These are phyloP conservation scores for Phenacoccus solenopsis DNA, from an alignment of 1,140 invertebrate genomes.

Conservation along the genomic window DNA sequence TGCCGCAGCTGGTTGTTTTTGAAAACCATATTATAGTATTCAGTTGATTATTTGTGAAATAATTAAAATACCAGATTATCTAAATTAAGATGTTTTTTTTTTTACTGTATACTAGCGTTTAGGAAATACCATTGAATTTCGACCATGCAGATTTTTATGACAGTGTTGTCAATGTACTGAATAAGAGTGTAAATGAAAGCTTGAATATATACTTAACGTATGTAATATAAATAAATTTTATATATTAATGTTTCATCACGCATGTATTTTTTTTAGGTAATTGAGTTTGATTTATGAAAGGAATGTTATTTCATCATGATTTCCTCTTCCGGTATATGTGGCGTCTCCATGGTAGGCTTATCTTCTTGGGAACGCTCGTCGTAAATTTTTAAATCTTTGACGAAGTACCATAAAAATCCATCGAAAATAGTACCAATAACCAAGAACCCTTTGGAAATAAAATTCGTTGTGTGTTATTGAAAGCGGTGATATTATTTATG, in stretches of 20 bases:
- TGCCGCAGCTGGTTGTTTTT: no score
- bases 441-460: conserved; percentile 39
- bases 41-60: no score
- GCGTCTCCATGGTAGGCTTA: no score
- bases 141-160: not conserved
- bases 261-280: not conserved
- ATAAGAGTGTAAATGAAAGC: not conserved
- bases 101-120: not conserved
- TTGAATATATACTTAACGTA: not conserved
- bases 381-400: conserved; percentile 54
- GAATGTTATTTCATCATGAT: not conserved
- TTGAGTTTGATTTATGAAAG: not conserved
- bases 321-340: not conserved
- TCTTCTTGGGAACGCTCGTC: conserved; percentile 39
- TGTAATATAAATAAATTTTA: not conserved
- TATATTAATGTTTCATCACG: not conserved
- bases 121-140: not conserved
- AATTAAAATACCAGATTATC: no score
- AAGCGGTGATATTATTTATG: not conserved
- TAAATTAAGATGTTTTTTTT: no score
- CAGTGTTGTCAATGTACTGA: not conserved
- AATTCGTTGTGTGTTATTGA: no score
- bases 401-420: conserved; percentile 51
- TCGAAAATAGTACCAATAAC: conserved; percentile 49
- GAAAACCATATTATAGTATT: no score